Conservation (phyloP, 2,888 invertebrate species). For the Saturnia pavonia region DNA sequence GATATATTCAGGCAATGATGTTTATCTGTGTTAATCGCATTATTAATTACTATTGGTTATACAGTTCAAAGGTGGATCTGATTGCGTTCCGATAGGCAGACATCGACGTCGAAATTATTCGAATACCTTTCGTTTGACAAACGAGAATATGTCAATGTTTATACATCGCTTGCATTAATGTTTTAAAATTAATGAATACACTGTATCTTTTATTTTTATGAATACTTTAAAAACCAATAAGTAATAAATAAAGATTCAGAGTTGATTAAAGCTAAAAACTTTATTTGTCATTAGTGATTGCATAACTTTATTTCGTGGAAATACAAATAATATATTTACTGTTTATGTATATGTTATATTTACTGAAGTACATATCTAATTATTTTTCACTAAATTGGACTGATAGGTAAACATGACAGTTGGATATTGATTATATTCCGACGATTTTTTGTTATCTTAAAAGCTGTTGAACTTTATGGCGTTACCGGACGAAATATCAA, state of each 20-base stretch:
- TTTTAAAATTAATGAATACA: constrained; percentile 9
- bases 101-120: constrained; percentile 53
- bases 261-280: not conserved
- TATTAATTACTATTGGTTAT: constrained; percentile 51
- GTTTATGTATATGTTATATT: too few relatives aligned
- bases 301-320: too few relatives aligned
- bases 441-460: too few relatives aligned
- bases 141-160: constrained; percentile 37
- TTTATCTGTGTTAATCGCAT: constrained; percentile 3
- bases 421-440: too few relatives aligned
- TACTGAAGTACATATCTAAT: too few relatives aligned
- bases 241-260: not conserved
- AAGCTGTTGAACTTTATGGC: too few relatives aligned
- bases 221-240: constrained; percentile 20
- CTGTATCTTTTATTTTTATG: constrained; percentile 19
- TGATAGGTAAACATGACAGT: too few relatives aligned
- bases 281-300: not conserved
- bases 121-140: constrained; percentile 48
- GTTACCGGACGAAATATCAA: too few relatives aligned
- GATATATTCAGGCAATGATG: not conserved
- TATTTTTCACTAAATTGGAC: too few relatives aligned
- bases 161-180: constrained; percentile 14
- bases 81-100: constrained; percentile 32
- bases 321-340: too few relatives aligned
- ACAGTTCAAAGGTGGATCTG: constrained; percentile 7